These are phyloP conservation scores for Rhadinocentrus ornatus DNA, from an alignment of 2,797 vertebrate species.

Conservation along the genomic window DNA sequence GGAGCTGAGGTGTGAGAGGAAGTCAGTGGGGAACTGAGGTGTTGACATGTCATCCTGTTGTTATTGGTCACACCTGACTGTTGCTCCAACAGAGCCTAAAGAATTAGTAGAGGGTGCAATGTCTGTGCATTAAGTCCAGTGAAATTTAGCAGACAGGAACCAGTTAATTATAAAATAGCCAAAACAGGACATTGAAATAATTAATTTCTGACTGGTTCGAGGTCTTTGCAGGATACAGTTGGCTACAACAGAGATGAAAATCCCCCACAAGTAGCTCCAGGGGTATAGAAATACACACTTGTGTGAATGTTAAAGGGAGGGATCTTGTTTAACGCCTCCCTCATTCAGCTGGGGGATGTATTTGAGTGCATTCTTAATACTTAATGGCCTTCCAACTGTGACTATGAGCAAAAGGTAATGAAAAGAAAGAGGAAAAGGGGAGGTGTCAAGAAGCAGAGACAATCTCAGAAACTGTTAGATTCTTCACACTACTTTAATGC, in stretches of 20 bases:
- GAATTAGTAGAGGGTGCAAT: constrained; percentile 46
- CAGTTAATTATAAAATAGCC: constrained; percentile 37
- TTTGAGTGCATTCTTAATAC: constrained; percentile 62
- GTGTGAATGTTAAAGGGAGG: constrained; percentile 60
- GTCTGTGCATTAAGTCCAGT: constrained; percentile 43
- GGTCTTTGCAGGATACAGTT: constrained; percentile 9
- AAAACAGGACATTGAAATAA: constrained; percentile 39
- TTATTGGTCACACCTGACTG: constrained; percentile 81
- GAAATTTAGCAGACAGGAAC: constrained; percentile 41
- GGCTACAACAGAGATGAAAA: constrained; percentile 32
- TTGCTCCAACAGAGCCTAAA: constrained; percentile 59
- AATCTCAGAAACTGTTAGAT: constrained; percentile 29
- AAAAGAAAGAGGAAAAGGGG: constrained; percentile 17
- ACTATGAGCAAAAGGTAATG: constrained; percentile 61
- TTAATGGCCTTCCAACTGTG: constrained; percentile 71
- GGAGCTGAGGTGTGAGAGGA: constrained; percentile 75
- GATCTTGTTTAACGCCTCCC: constrained; percentile 57
- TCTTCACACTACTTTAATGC: constrained; percentile 27
- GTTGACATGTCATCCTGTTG: constrained; percentile 83
- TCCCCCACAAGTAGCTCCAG: constrained; percentile 1
- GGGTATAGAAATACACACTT: constrained; percentile 48
- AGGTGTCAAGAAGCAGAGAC: constrained; percentile 27
- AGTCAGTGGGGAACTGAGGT: constrained; percentile 75
- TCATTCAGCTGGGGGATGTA: constrained; percentile 48
- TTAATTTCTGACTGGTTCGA: constrained; percentile 8